Conservation (phyloP, 2,113 vertebrate genomes). For the Tamias sibiricus region DNA sequence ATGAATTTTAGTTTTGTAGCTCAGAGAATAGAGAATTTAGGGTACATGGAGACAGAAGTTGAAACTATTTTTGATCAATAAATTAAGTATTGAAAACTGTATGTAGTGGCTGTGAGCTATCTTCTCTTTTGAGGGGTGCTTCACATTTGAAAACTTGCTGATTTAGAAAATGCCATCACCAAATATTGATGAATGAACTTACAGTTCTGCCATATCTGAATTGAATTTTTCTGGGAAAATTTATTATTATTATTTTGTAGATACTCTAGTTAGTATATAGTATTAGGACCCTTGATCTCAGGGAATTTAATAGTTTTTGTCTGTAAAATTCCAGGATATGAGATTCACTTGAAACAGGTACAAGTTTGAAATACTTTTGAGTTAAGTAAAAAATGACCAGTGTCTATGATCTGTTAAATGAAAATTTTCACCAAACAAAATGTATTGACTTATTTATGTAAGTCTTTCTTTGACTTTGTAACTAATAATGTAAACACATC, state of each 20-base stretch:
- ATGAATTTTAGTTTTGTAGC: background rate
- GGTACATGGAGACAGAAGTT: background rate
- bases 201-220: background rate
- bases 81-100: background rate
- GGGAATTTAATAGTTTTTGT: background rate
- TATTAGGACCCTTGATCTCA: background rate
- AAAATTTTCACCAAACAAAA: too few relatives aligned
- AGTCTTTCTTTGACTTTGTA: background rate
- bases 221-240: background rate
- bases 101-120: background rate
- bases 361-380: background rate
- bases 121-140: background rate
- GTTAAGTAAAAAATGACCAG: too few relatives aligned
- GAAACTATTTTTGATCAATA: constrained; percentile 6
- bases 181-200: background rate
- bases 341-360: background rate
- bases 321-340: background rate
- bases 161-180: background rate
- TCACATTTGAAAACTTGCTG: background rate
- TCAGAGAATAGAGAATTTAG: background rate
- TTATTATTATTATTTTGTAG: background rate
- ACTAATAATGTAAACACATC: background rate
- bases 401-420: too few relatives aligned
- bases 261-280: background rate
- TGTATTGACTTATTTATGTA: background rate